A percentile compares a stretch with the other conserved stretches of the same genome.
Evolutionary conservation across 2,888 invertebrate species (phyloP).

Genomic region (Diplolepis rosae): DNA sequence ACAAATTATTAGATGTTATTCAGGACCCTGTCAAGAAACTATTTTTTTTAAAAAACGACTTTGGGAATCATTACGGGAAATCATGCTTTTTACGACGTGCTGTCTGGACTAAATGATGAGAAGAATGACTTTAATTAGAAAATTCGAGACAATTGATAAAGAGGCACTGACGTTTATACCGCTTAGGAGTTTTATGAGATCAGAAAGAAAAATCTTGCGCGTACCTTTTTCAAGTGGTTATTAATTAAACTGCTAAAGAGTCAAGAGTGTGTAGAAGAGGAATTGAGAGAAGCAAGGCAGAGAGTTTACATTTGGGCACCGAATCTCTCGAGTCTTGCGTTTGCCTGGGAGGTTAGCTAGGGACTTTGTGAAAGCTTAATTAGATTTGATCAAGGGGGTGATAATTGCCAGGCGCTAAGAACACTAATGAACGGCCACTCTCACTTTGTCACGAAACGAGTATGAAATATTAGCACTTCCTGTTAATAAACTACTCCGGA

Average conservation of each 20-base stretch:
- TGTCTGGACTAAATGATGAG: no score
- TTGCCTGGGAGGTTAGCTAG: conserved; percentile 22
- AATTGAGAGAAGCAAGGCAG: not conserved
- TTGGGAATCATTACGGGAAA: no score
- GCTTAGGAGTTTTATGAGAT: conserved; percentile 1
- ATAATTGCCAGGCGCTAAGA: conserved; percentile 28
- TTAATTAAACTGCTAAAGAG: conserved; percentile 28
- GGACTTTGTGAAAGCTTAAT: conserved; percentile 29
- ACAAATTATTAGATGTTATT: no score
- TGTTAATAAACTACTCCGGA: conserved; percentile 12
- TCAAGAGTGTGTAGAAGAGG: conserved; percentile 10
- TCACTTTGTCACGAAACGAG: conserved; percentile 29
- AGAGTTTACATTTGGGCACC: conserved; percentile 20
- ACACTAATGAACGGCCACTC: conserved; percentile 27
- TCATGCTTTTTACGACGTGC: no score
- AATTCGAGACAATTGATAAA: not conserved
- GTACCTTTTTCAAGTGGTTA: conserved; percentile 25
- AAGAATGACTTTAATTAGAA: not conserved
- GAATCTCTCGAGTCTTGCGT: conserved; percentile 22
- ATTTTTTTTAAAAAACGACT: no score
- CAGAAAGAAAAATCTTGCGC: conserved; percentile 5
- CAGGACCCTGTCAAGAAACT: no score
- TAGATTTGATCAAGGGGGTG: conserved; percentile 29
- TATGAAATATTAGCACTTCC: conserved; percentile 29
- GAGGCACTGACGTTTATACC: not conserved